These are phyloP conservation scores for Reinhardtius hippoglossoides DNA, from an alignment of 2,113 vertebrate genomes.

Conservation along the genomic window DNA sequence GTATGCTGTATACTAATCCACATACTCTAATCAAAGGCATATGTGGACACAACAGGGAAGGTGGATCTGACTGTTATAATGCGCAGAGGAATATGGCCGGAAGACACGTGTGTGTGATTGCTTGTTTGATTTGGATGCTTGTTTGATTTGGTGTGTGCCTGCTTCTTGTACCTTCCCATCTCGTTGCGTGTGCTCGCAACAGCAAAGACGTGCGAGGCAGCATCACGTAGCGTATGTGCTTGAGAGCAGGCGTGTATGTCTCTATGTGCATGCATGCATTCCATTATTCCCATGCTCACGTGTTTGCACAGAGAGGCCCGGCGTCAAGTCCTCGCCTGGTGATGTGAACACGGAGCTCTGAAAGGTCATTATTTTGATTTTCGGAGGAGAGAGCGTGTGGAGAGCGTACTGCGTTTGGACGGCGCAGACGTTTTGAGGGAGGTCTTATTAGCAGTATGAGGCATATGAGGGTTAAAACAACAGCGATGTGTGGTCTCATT, in stretches of 20 bases:
- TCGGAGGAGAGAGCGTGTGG: conserved; percentile 10
- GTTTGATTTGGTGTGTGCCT: conserved; percentile 14
- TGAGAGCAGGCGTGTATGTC: background rate
- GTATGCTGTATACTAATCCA: conserved; percentile 24
- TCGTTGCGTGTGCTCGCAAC: background rate
- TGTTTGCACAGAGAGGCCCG: conserved; percentile 29
- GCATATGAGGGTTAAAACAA: conserved; percentile 55
- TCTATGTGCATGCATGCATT: conserved; percentile 22
- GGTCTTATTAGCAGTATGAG: conserved; percentile 2
- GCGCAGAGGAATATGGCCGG: conserved; percentile 38
- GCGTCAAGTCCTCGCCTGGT: conserved; percentile 19
- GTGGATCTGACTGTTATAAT: conserved; percentile 40
- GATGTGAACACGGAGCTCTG: conserved; percentile 22
- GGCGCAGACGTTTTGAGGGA: background rate
- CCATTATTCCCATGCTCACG: conserved; percentile 24
- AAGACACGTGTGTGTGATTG: conserved; percentile 20
- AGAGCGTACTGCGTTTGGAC: conserved; percentile 3
- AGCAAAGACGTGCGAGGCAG: conserved; percentile 1
- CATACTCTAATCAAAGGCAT: conserved; percentile 63
- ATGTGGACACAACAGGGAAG: conserved; percentile 52
- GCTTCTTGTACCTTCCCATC: background rate
- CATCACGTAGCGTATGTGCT: background rate
- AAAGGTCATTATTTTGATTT: conserved; percentile 50
- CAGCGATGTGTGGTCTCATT: conserved; percentile 63
- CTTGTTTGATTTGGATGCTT: conserved; percentile 27